Percentiles rank a stretch among this genome's conserved stretches.
Evolutionary conservation across 30 jellyfish, hydroid and myxozoan genomes (phyloP).

Genomic region (Hydractinia echinata): DNA sequence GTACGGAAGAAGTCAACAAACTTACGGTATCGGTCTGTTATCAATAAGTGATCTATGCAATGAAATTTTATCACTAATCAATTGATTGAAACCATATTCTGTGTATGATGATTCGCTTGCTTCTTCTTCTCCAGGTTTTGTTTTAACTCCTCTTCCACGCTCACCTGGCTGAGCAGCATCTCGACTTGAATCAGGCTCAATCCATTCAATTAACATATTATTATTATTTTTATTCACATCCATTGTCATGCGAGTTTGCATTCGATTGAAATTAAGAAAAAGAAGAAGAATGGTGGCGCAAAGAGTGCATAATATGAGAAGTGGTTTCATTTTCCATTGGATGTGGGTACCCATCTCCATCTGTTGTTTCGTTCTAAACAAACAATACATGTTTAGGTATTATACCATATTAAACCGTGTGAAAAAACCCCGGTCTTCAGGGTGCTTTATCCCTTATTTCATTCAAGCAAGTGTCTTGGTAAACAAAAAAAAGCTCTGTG

Average conservation of each 20-base stretch:
- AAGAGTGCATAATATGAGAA: neutral
- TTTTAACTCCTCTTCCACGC: conserved; percentile 55
- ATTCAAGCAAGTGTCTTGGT: too few species aligned
- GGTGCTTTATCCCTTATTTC: too few species aligned
- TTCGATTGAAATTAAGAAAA: neutral
- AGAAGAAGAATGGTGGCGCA: neutral
- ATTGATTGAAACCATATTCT: conserved; percentile 94
- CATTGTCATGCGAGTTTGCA: neutral
- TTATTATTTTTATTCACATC: neutral
- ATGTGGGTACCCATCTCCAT: neutral
- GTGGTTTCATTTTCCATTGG: neutral
- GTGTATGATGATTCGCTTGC: conserved; percentile 62
- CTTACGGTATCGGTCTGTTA: conserved; percentile 68
- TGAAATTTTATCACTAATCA: conserved; percentile 80
- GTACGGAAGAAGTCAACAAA: neutral
- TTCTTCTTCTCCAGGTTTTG: conserved; percentile 53
- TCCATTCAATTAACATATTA: neutral
- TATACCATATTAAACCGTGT: too few species aligned
- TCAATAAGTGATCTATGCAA: conserved; percentile 77
- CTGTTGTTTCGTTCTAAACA: neutral
- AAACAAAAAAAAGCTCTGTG: too few species aligned
- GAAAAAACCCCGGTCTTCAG: too few species aligned
- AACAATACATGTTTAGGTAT: too few species aligned
- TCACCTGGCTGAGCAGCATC: conserved; percentile 71
- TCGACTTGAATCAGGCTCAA: neutral